phyloP scores from a whole-genome alignment of 2,888 invertebrate species.

The Therioaphis trifolii region DNA sequence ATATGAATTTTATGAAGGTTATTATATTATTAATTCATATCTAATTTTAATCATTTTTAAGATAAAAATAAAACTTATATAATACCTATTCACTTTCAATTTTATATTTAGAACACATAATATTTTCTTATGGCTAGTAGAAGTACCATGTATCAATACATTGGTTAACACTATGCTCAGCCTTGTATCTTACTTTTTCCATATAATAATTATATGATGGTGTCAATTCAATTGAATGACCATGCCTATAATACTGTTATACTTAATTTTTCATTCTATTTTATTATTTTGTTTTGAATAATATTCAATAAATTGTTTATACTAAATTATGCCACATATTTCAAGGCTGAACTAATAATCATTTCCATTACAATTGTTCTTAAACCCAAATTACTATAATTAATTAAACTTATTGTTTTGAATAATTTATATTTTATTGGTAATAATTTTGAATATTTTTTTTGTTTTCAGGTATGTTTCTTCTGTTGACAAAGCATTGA shows the following conservation, averaged over 20 bases:
- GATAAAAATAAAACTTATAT: background rate
- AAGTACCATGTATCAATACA: conserved; percentile 10
- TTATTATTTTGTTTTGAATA: conserved; percentile 26
- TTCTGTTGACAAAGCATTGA: conserved; percentile 87
- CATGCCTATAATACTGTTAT: conserved; percentile 24
- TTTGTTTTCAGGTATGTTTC: conserved; percentile 74
- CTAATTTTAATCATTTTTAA: background rate
- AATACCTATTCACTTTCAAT: background rate
- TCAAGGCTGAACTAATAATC: conserved; percentile 50
- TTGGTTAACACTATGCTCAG: background rate
- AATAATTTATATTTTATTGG: conserved; percentile 4
- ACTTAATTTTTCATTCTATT: conserved; percentile 6
- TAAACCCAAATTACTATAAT: conserved; percentile 33
- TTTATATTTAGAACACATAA: background rate
- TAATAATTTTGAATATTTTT: background rate
- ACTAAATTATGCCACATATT: background rate
- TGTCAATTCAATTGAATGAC: conserved; percentile 14
- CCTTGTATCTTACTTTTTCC: conserved; percentile 6
- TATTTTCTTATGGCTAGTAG: background rate
- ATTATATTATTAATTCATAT: no score
- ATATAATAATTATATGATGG: background rate
- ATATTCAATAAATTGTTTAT: conserved; percentile 20
- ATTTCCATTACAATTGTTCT: conserved; percentile 41
- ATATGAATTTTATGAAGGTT: no score
- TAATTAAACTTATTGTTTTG: background rate